Evolutionary conservation across 1,140 invertebrate species (phyloP), one percentile per base, ranked within the genome.

Genomic region (Lucilia sericata): DNA sequence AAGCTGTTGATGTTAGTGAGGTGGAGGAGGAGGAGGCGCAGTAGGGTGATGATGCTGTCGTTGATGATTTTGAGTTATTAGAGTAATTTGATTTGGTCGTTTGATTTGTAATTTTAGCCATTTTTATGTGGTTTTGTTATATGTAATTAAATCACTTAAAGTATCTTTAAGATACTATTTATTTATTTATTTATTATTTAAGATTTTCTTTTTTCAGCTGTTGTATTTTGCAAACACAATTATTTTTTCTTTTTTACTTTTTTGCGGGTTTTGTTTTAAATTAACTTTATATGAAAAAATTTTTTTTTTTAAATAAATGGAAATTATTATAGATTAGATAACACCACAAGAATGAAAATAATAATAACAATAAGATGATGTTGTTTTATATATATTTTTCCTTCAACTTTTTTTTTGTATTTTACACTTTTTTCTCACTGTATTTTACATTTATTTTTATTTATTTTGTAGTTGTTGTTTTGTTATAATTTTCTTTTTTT

Each of bases 91-190:
- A 55, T 17, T 55, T 36, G 13, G 30, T 36, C 17, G 78, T 47
- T 42, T 75, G 34, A 82, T 76, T 12, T 78, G 36, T 25, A 25
- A 30, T 25, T 70, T 55, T 83, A 36, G 49, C 36, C 34, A 42
- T 83, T 75, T 86, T 86, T 85, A 75, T 82, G 82, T 84, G 82
- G 65, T 87, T 88, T 86, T 88, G 70, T 74, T 80, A 78, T 65
- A n/a, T 21, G 42, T 10, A 70, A 70, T 21, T 21, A 70, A 70
- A 70, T 21, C 65, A 70, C 65, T 70, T 70, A 21, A 2, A 75
- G 83, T 78, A 51, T 60, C 25, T 49, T 78, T n/a, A 70, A 70
- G 65, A 70, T 70, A 70, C 65, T 65, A 19, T 65, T 19, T n/a
- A 21, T 70, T 70, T 70, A n/a, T 70, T 21, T 70, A n/a, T 78